phyloP scores from a whole-genome alignment of 2,797 vertebrate species.

The Falco naumanni region DNA sequence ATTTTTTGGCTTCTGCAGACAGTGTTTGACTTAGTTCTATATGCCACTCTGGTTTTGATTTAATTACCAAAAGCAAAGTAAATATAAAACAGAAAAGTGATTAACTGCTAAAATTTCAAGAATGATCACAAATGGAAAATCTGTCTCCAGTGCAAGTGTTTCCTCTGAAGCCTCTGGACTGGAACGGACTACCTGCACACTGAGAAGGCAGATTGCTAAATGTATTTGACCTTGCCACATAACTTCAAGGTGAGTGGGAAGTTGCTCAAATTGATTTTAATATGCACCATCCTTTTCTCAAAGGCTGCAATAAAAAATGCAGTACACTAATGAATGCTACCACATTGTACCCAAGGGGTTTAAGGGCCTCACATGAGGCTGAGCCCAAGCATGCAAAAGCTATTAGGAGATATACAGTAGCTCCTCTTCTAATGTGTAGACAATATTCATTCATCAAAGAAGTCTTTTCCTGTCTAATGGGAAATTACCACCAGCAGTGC shows the following conservation, averaged over 20 bases:
- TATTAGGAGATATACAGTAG: conserved; percentile 59
- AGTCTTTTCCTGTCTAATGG: conserved; percentile 55
- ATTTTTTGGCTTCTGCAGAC: background rate
- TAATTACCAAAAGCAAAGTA: background rate
- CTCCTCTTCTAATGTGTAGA: conserved; percentile 43
- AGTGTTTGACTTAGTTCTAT: background rate
- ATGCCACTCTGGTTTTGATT: background rate
- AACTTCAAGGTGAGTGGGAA: conserved; percentile 51
- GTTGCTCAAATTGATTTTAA: background rate
- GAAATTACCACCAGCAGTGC: conserved; percentile 52
- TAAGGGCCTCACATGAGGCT: background rate
- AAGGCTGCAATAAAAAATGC: background rate
- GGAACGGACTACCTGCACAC: background rate
- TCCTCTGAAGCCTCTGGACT: background rate
- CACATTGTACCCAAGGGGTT: background rate
- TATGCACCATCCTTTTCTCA: background rate
- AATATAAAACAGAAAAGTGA: background rate
- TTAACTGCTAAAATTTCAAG: background rate
- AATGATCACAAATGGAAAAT: background rate
- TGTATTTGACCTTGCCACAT: background rate
- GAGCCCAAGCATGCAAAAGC: conserved; percentile 23
- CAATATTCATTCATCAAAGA: conserved; percentile 62
- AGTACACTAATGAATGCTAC: background rate
- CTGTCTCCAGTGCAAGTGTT: background rate
- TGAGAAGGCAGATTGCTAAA: background rate